Evolutionary conservation across 2,797 vertebrate genomes (phyloP), one percentile per base, ranked within the genome.

Genomic region (Pteronotus mesoamericanus): DNA sequence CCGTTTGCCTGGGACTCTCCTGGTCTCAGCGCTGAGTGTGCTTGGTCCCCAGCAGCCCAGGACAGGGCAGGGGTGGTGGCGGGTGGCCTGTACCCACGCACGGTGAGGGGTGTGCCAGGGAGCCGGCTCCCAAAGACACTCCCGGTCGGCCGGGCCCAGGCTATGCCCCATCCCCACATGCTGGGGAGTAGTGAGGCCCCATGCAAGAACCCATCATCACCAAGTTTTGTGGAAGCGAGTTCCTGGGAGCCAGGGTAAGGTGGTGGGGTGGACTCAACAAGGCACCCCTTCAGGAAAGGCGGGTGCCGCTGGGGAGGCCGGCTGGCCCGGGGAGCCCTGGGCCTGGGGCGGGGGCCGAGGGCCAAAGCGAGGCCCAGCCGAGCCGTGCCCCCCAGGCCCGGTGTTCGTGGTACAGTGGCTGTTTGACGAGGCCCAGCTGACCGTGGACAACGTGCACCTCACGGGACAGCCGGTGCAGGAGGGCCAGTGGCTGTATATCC

Each of bases 321-420:
- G 72, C n/a, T 5, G 53, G 22, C 53, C 1, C 14, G 4, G 2
- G 79, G 2, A 21, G 9, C 39, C 29, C 57, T 6, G 44, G 44
- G 64, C 59, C 61, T 1, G 16, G 57, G 42, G 10, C 9, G 8
- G 29, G 44, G 16, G 9, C 18, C 6, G 69, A 24, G 42, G 18
- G 18, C 77, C 2, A 0, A 12, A 48, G 16, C 0, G 3, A 75
- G 71, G 42, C 87, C 15, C 39, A 68, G 66, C 78, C 29, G 64
- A 79, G 84, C 82, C 10, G 0, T 24, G 6, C 29, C 19, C 64
- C 94, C 82, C 92, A 99, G 99, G 99, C 97, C 99, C 99, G 0
- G 99, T 99, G 97, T 99, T 99, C 79, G 99, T 99, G 97, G 99
- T 99, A 2, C 99, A 99, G 97, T 99, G 99, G 99, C 98, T 99